These are phyloP conservation scores for Callorhinus ursinus DNA, from an alignment of 2,113 vertebrate genomes.

Conservation along the genomic window DNA sequence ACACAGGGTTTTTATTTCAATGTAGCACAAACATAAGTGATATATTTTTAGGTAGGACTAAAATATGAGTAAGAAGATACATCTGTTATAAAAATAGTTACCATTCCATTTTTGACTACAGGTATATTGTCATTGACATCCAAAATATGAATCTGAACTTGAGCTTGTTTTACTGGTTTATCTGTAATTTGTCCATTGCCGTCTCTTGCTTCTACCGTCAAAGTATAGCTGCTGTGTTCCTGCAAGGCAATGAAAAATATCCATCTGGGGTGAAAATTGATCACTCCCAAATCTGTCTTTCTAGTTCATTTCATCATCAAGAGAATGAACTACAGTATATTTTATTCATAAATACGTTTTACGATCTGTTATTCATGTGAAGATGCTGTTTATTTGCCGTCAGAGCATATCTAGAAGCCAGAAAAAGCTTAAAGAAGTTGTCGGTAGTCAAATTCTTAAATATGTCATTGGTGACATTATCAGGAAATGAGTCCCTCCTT, in stretches of 20 bases:
- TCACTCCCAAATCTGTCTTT: neutral
- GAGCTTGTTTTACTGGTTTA: constrained; percentile 75
- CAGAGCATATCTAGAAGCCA: neutral
- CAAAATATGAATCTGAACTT: constrained; percentile 85
- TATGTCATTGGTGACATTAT: neutral
- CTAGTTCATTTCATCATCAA: neutral
- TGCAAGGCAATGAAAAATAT: constrained; percentile 63
- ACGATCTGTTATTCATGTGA: neutral
- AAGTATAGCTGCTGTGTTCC: constrained; percentile 84
- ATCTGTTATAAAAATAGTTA: constrained; percentile 76
- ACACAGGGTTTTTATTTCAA: neutral
- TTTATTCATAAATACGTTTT: neutral
- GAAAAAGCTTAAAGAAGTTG: neutral
- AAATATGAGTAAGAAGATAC: neutral
- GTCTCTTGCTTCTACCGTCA: constrained; percentile 87
- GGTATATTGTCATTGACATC: constrained; percentile 91
- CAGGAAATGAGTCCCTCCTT: neutral
- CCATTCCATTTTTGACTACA: constrained; percentile 74
- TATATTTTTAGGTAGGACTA: neutral
- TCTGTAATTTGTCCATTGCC: constrained; percentile 69
- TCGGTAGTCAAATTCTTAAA: neutral
- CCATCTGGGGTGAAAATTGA: neutral
- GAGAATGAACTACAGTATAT: neutral
- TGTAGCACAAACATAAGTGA: neutral
- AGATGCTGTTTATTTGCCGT: neutral